These are phyloP conservation scores for Hesperophylax magnus DNA, from an alignment of 1,140 invertebrate genomes.

Conservation along the genomic window DNA sequence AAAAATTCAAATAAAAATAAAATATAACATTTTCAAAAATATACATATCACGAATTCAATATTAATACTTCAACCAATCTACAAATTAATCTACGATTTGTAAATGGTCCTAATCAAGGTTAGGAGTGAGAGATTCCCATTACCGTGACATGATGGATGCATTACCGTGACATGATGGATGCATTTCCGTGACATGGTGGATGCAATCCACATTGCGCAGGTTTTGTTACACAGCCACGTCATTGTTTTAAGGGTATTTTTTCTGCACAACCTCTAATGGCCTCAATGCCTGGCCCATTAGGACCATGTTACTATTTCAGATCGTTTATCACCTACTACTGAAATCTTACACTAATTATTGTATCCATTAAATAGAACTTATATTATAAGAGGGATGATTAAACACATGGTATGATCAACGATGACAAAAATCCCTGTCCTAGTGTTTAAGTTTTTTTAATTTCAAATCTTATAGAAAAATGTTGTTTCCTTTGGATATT, in stretches of 20 bases:
- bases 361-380: conserved; percentile 34
- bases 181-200: too few relatives aligned
- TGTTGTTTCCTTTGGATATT: too few relatives aligned
- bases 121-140: too few relatives aligned
- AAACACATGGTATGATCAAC: conserved; percentile 8
- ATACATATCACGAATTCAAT: conserved; percentile 39
- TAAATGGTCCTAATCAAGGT: conserved; percentile 4
- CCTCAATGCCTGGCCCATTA: background rate
- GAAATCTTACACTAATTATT: conserved; percentile 33
- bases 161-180: too few relatives aligned
- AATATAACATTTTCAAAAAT: conserved; percentile 29
- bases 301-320: conserved; percentile 24
- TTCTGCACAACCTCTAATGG: conserved; percentile 28
- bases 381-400: conserved; percentile 20
- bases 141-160: too few relatives aligned
- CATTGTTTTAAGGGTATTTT: background rate
- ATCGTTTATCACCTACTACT: conserved; percentile 27
- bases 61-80: conserved; percentile 30
- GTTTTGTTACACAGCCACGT: too few relatives aligned
- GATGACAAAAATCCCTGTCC: background rate
- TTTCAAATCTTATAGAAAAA: too few relatives aligned
- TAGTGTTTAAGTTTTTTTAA: background rate
- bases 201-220: too few relatives aligned
- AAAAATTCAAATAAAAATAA: background rate
- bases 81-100: conserved; percentile 14